These are phyloP conservation scores for Pterois miles DNA, from an alignment of 2,797 vertebrate genomes.

Conservation along the genomic window DNA sequence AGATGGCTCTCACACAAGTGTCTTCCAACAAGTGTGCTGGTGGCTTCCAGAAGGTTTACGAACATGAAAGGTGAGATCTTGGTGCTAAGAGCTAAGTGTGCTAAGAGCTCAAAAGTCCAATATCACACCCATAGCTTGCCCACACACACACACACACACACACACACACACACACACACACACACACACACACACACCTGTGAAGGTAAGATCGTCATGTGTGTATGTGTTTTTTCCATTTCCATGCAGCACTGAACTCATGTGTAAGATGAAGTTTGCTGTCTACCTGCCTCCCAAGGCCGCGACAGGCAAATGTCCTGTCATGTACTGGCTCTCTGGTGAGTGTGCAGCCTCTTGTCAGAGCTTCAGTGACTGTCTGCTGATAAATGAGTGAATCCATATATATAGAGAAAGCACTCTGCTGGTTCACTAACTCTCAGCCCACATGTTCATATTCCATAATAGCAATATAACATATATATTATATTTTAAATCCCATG, in stretches of 20 bases:
- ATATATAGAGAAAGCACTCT: background rate
- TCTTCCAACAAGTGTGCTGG: conserved; percentile 93
- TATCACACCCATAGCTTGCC: background rate
- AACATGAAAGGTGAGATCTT: conserved; percentile 91
- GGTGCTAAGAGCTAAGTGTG: background rate
- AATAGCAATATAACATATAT: too few species aligned
- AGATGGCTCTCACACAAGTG: conserved; percentile 92
- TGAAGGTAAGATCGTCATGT: background rate
- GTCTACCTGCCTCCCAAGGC: conserved; percentile 94
- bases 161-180: background rate
- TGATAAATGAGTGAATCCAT: background rate
- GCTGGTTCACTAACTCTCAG: background rate
- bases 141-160: background rate
- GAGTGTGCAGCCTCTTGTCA: conserved; percentile 12
- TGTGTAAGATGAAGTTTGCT: conserved; percentile 97
- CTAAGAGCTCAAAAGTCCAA: background rate
- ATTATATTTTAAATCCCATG: background rate
- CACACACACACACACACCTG: background rate
- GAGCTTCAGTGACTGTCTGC: background rate
- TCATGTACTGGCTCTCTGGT: conserved; percentile 96
- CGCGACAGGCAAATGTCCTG: conserved; percentile 90
- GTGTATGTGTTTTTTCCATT: conserved; percentile 10
- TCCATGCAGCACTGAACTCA: conserved; percentile 87
- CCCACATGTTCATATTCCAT: background rate
- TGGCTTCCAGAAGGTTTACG: conserved; percentile 96